Base-by-base conservation (phyloP, 1,140 invertebrate genomes). In the Zeugodacus cucurbitae region DNA sequence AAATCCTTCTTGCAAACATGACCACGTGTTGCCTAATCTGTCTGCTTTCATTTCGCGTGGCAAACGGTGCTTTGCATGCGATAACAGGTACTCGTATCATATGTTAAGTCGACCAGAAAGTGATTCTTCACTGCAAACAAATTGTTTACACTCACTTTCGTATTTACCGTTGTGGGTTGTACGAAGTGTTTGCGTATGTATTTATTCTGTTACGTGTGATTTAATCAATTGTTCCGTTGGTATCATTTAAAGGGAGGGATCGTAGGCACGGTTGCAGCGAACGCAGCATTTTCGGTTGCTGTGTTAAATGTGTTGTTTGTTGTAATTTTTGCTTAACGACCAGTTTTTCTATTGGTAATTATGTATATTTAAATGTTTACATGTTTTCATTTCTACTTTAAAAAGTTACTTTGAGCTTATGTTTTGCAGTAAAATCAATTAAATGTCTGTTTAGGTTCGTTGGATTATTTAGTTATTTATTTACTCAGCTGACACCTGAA, bases 1-100 rank as follows among this genome's bases (percentile, higher is more conserved):
- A 82, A 54, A 82, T 82, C 74, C 74, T 82, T 82, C 20, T 48
- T 48, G 37, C 20, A 82, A 82, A 82, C 74, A 82, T 26, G 8
- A 48, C 74, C 74, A 82, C 74, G 74, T 82, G 74, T 17, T 44
- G 11, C 11, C n/a, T 82, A 48, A 82, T 54, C 74, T 48, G 6
- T 44, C 22, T 48, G 26, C 74, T 14, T 48, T 4, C 26, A 82
- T 54, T 48, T 44, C 70, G 14, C 14, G 37, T 41, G 2, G 32
- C 14, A 41, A 41, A 34, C 37, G 34, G 10, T 17, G 26, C 7
- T 62, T 78, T 22, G 74, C 3, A 41, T 26, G 74, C 74, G 41
- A 29, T 82, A 48, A 82, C 74, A 82, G 74, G 74, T 82, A 82
- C 44, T 41, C 7, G n/a, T 4, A 26, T 62, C 58, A n/a, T 0